A percentile compares a stretch with the other conserved stretches of the same genome.
Conservation (phyloP, 2,888 invertebrate genomes). For the Dolichopus griseipennis region DNA sequence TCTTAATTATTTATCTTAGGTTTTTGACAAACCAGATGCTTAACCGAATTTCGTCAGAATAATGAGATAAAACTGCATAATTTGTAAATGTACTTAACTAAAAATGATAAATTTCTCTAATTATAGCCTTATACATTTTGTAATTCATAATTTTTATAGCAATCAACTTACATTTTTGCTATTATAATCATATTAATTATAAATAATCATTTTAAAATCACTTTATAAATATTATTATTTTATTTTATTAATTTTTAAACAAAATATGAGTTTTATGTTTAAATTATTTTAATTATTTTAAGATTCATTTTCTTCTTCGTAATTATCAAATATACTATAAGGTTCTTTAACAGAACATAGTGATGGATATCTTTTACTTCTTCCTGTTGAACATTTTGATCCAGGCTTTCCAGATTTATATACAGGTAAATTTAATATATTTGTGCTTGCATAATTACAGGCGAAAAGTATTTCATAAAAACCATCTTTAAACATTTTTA, state of each 20-base stretch:
- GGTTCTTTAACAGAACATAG: slow-evolving; percentile 21
- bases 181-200: too few relatives aligned
- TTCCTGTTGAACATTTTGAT: slow-evolving; percentile 22
- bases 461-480: slow-evolving; percentile 18
- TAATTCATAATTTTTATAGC: too few relatives aligned
- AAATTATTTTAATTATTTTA: not conserved
- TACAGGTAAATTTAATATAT: slow-evolving; percentile 20
- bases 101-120: too few relatives aligned
- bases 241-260: not conserved
- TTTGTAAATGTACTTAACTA: too few relatives aligned
- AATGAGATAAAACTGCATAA: too few relatives aligned
- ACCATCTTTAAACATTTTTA: slow-evolving; percentile 16
- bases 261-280: not conserved
- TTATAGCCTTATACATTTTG: too few relatives aligned
- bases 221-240: not conserved
- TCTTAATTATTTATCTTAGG: too few relatives aligned
- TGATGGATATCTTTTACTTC: slow-evolving; percentile 18
- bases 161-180: too few relatives aligned
- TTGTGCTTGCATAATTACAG: slow-evolving; percentile 26
- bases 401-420: slow-evolving; percentile 21
- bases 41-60: too few relatives aligned
- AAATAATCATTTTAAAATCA: not conserved
- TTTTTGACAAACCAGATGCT: too few relatives aligned
- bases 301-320: not conserved
- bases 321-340: slow-evolving; percentile 8